Percentiles rank a stretch among this genome's conserved stretches.
These are phyloP conservation scores for Bergia puertoricense DNA, from an alignment of 92 coral and sea anemone species.

Conservation along the genomic window DNA sequence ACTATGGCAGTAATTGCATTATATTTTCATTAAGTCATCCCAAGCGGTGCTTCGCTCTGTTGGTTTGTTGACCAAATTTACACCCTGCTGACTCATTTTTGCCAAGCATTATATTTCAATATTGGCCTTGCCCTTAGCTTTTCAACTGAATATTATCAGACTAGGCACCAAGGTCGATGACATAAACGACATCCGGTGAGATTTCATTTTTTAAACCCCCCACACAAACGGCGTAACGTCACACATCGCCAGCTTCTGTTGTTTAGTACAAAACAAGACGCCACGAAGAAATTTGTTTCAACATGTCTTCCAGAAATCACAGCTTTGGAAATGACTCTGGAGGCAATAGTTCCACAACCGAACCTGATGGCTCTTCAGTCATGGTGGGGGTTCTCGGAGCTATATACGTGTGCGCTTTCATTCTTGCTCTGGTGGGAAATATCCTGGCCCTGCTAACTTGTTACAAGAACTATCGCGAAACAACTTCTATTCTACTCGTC, in stretches of 20 bases:
- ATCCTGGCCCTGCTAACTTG: constrained; percentile 82
- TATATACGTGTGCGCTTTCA: constrained; percentile 11
- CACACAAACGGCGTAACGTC: neutral
- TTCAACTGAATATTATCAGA: neutral
- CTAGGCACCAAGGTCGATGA: neutral
- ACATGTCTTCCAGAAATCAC: constrained; percentile 9
- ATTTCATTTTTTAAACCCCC: neutral
- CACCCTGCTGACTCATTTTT: neutral
- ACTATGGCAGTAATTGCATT: neutral
- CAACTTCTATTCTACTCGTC: constrained; percentile 75
- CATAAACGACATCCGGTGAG: too few species aligned
- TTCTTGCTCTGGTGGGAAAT: constrained; percentile 22
- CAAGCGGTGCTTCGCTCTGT: neutral
- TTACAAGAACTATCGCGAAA: constrained; percentile 75
- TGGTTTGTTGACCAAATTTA: neutral
- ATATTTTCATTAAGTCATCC: neutral
- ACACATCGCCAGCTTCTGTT: neutral
- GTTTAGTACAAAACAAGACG: neutral
- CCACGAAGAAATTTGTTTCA: neutral
- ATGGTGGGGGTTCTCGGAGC: constrained; percentile 19
- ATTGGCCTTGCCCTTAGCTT: neutral
- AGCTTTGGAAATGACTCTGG: constrained; percentile 5
- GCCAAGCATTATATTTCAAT: neutral
- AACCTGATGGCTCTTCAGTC: constrained; percentile 8
- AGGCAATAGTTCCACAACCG: neutral